Percentiles rank a stretch among this genome's conserved stretches.
phyloP scores from a whole-genome alignment of 2,113 vertebrate species.

The Strix uralensis region DNA sequence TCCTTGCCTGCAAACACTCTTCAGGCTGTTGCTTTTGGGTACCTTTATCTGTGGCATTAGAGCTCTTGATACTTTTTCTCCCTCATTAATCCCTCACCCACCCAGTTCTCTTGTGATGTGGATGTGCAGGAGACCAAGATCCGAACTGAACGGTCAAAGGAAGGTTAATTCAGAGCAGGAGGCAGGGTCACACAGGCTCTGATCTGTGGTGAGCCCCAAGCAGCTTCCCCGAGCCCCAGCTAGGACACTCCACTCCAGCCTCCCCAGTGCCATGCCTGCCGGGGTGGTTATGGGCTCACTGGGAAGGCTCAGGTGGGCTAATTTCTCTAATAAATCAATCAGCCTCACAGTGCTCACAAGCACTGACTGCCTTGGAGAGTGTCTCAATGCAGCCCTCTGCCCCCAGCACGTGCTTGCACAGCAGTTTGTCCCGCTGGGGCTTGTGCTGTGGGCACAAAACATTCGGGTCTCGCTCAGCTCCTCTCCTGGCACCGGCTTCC shows the following conservation, averaged over 20 bases:
- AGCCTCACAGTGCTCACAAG: rapidly evolving
- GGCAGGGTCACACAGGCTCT: background rate
- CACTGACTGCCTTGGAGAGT: background rate
- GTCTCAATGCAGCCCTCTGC: background rate
- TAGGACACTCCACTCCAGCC: too few species aligned
- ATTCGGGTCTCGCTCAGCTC: rapidly evolving
- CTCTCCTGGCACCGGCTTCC: background rate
- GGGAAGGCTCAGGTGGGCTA: background rate
- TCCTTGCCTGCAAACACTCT: background rate
- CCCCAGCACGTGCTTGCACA: background rate
- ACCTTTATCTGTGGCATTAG: background rate
- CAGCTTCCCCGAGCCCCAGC: background rate
- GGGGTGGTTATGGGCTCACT: background rate
- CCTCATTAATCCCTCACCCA: rapidly evolving
- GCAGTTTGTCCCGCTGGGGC: background rate
- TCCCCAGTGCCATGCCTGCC: background rate
- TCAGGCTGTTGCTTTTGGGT: background rate
- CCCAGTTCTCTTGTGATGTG: background rate
- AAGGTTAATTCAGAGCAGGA: background rate
- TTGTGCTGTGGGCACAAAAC: background rate
- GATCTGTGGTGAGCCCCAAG: background rate
- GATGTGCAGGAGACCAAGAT: background rate
- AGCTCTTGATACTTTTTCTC: background rate
- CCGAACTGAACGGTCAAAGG: rapidly evolving
- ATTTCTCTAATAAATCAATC: background rate